Evolutionary conservation across 2,888 invertebrate species (phyloP), one percentile per base, ranked within the genome.

Genomic region (Uloborus plumipes): DNA sequence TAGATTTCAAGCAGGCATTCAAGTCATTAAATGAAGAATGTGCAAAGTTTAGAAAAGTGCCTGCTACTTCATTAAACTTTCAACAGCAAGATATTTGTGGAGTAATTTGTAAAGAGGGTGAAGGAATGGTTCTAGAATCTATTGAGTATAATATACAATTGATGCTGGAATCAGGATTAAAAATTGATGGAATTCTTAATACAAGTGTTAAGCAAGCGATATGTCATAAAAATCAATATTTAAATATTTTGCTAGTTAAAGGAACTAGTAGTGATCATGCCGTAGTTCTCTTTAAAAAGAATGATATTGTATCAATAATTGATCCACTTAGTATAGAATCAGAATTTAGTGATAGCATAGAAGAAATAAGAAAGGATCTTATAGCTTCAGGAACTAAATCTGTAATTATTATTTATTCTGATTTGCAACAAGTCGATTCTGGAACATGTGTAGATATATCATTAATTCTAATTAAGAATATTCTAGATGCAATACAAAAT

Each of bases 1-100:
- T 62, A 62, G 62, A 62, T 62, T 62, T 22, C 13, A 15, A 62
- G 1, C 62, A 62, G 62, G 31, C 13, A 62, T 62, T 62, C 22
- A 62, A 62, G 22, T 62, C 62, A 62, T 62, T 62, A 62, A 26
- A 62, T 62, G 15, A 62, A 62, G 62, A 62, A 62, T 62, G 62
- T 26, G 13, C 1, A 62, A 62, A 26, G 13, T 62, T 62, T 62
- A 62, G 31, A 62, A 62, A 62, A 62, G 62, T 2, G 1, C 62
- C 62, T 62, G 15, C 62, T 62, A 31, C 31, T 62, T 62, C 26
- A 7, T 31, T 31, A 31, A 31, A 31, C 7, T 31, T 7, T 31
- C 31, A 62, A 62, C 3, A 62, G 1, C 62, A 26, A 62, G 15
- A 62, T 62, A 62, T 62, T 62, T 20, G 62, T 62, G 62, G 62